These are phyloP conservation scores for Myotis myotis DNA, from an alignment of 2,797 vertebrate genomes.

Conservation along the genomic window DNA sequence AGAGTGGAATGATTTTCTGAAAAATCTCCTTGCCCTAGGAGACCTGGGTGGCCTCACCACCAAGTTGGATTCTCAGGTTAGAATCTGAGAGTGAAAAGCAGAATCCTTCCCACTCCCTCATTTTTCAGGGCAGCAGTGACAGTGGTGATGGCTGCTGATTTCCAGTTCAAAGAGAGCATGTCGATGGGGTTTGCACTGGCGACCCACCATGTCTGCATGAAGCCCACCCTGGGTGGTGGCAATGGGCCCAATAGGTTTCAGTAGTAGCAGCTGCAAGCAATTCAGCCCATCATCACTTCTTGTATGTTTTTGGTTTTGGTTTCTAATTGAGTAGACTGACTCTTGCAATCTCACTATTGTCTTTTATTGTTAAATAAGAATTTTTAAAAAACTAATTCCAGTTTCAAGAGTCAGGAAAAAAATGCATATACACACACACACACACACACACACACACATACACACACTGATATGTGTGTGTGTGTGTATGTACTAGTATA, in stretches of 20 bases:
- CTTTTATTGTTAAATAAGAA: constrained; percentile 23
- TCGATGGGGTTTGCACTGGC: too few relatives aligned
- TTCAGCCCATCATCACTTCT: neutral
- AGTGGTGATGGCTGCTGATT: neutral
- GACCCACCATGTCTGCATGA: rapidly evolving
- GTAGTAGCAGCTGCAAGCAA: neutral
- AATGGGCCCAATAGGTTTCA: neutral
- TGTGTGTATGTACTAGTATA: too few relatives aligned
- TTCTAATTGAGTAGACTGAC: neutral
- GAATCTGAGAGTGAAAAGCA: constrained; percentile 1
- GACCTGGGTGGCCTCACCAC: neutral
- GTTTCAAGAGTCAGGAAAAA: neutral
- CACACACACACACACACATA: neutral
- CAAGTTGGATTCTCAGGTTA: neutral
- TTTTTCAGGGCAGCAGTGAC: neutral
- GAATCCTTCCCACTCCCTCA: neutral
- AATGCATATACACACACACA: neutral
- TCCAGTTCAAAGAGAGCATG: neutral
- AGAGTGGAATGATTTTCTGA: neutral
- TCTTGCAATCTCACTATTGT: neutral
- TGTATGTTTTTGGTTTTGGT: neutral
- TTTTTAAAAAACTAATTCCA: neutral
- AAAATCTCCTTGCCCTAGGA: neutral
- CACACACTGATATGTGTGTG: neutral
- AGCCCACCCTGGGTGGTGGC: neutral